Base-by-base conservation (phyloP, 2,797 vertebrate genomes). In the Oceanodroma leucorhoa region DNA sequence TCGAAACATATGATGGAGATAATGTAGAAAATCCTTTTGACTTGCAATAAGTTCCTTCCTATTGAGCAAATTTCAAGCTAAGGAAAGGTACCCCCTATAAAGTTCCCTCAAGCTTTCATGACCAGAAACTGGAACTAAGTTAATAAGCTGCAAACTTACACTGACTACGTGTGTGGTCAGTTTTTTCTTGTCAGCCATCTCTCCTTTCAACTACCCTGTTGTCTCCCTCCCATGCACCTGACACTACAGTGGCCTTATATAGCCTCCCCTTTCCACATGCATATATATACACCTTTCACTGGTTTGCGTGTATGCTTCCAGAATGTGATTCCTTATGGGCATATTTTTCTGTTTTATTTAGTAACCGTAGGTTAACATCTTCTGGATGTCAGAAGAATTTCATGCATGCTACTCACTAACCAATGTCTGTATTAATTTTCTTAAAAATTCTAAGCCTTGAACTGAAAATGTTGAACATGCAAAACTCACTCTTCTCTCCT, bases 1-100 rank as follows among this genome's bases (percentile, higher is more conserved):
- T 23, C 18, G 46, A 71, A 88, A 61, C 0, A 1, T 18, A 7
- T 34, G 14, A 48, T 0, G 4, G 9, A 61, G 10, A 41, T 11
- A 62, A 26, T 7, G 20, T 11, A 23, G 19, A 87, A 87, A 90
- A 60, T 10, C 38, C 19, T 70, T 82, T 61, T 55, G 20, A 21
- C 43, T 51, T 79, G 2, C 5, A 50, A 27, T 48, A 26, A 12
- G 2, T 61, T 89, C 13, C 9, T 8, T 61, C 6, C 6, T 1
- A 0, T 11, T 57, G 9, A 80, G 22, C 2, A 77, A 75, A 88
- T 60, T 61, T 40, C 32, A 61, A 61, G 14, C 5, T 57, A 38
- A 73, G 12, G 29, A 76, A 90, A 69, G 5, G 2, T 14, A 29
- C 6, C 2, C 13, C 32, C 5, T 75, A 6, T 20, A 43, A 64